A percentile compares a stretch with the other conserved stretches of the same genome.
Conservation (phyloP, 2,888 invertebrate species). For the Escarpia spicata region DNA sequence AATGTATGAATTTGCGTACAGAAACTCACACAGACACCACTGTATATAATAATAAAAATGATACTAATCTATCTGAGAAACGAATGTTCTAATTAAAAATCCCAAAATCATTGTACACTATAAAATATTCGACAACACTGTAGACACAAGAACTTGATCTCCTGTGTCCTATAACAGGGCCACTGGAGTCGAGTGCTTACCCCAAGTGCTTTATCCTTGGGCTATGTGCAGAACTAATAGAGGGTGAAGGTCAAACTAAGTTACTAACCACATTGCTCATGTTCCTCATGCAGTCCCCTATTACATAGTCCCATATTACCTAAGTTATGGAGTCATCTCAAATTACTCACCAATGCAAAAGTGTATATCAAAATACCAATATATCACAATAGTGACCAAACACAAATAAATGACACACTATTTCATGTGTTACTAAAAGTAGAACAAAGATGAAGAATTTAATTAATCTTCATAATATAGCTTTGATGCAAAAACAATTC, state of each 20-base stretch:
- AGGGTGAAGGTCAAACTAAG: background rate
- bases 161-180: background rate
- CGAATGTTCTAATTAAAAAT: background rate
- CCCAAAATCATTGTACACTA: background rate
- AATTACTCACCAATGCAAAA: background rate
- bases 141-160: background rate
- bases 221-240: background rate
- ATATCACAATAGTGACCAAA: background rate
- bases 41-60: background rate
- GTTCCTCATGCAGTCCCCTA: background rate
- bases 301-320: background rate
- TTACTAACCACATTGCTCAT: background rate
- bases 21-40: too few species aligned
- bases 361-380: background rate
- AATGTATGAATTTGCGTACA: background rate
- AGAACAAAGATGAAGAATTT: too few species aligned
- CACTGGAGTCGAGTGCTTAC: background rate
- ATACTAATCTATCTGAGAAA: background rate
- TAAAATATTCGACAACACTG: background rate
- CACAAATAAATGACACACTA: background rate
- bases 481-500: too few species aligned
- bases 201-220: background rate
- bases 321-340: background rate
- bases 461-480: too few species aligned
- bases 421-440: too few species aligned